Percentiles rank a stretch among this genome's conserved stretches.
Evolutionary conservation across 35 echinoderm and acorn worm genomes (phyloP).

Genomic region (Heliocidaris tuberculata): DNA sequence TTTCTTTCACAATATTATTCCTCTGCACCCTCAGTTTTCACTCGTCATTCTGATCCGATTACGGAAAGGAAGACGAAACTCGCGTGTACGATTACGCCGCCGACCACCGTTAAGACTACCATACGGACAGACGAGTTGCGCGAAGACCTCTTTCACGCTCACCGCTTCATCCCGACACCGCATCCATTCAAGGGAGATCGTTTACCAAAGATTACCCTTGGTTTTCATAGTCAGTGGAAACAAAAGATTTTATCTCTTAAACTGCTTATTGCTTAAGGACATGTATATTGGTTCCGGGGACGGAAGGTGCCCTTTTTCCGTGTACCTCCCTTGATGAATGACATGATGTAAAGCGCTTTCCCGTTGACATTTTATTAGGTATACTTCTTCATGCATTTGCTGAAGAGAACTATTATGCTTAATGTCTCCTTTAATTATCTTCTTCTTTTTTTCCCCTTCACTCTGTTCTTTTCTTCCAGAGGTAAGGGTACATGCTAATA

Average conservation of each 20-base stretch:
- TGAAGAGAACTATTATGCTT: neutral
- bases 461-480: neutral
- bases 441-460: neutral
- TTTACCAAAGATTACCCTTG: neutral
- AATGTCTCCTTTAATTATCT: neutral
- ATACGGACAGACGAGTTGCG: neutral
- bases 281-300: neutral
- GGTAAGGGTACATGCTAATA: conserved; percentile 10
- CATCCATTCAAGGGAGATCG: neutral
- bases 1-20: too few relatives aligned
- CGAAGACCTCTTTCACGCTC: neutral
- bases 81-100: neutral
- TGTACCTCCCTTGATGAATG: neutral
- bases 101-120: neutral
- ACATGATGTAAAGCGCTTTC: neutral
- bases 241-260: conserved; percentile 19
- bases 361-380: neutral
- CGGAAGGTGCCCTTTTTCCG: neutral
- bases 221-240: neutral
- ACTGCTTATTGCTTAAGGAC: neutral
- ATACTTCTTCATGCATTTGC: neutral
- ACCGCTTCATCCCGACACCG: neutral
- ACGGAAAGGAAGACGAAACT: neutral
- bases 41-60: neutral
- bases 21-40: neutral